Base-by-base conservation (phyloP, 2,888 invertebrate species). In the Athrips mouffetella region DNA sequence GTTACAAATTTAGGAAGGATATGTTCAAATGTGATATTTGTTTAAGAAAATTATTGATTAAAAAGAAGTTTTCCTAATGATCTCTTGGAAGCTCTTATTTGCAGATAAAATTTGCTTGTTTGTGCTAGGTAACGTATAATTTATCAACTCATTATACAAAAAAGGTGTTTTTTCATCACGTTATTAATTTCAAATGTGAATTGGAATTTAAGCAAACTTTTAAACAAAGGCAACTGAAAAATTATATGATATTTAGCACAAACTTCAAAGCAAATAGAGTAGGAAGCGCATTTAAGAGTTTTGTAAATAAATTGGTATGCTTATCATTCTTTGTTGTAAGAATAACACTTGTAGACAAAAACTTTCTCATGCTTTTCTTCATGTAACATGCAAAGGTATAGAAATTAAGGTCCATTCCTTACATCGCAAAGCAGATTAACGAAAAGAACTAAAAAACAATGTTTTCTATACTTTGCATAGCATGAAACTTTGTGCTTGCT, bases 11-110 rank as follows among this genome's bases (percentile, higher is more conserved):
- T 62, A 65, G 70, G 76, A 83, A 77, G 77, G 75, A 85, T 88
- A 86, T 88, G 87, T 88, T 87, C 87, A 88, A 82, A 81, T 87
- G 87, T 88, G 88, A 88, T 88, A 88, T 73, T 80, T 85, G 76
- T 80, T 81, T 84, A 84, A 82, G 84, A 66, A 63, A 70, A 70
- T 73, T 65, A 70, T 72, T 68, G 76, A 70, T 65, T 57, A 73
- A 72, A 77, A 81, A 69, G 68, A 83, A 86, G 86, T 86, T 88
- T 88, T 88, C 86, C 81, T 70, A 84, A 86, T 88, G 88, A 88
- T 88, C 88, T 88, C 88, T 83, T 64, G 81, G 73, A 82, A 83
- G 80, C 86, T 87, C 88, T 87, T 82, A 79, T 68, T 68, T 82
- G 86, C 78, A 61, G 55, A 70, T 67, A 48, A 63, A 48, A 60